phyloP scores from a whole-genome alignment of 1,140 invertebrate genomes.

The Microplitis mediator region DNA sequence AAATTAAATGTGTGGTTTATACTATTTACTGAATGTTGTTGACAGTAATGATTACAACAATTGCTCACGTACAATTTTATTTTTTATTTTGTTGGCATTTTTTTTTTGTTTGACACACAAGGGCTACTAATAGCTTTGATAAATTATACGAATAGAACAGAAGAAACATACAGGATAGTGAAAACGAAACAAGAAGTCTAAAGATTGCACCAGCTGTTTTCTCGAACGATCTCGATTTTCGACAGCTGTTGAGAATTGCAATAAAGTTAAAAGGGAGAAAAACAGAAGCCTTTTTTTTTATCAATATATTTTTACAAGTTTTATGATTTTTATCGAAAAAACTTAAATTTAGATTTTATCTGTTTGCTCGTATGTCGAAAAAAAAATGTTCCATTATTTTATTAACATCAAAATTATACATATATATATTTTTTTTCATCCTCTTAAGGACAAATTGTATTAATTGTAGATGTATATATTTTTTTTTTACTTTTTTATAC shows the following conservation, averaged over 20 bases:
- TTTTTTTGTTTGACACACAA: neutral
- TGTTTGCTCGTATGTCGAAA: no score
- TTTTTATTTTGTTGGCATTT: neutral
- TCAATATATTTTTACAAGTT: no score
- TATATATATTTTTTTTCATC: no score
- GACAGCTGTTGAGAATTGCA: slow-evolving; percentile 15
- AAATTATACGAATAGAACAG: neutral
- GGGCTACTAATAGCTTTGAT: slow-evolving; percentile 2
- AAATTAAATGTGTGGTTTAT: neutral
- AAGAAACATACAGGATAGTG: neutral
- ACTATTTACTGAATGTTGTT: neutral
- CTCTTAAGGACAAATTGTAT: no score
- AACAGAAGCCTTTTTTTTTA: neutral
- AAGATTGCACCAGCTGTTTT: slow-evolving; percentile 14
- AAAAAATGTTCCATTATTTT: no score
- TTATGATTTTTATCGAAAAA: no score
- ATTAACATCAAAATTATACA: no score
- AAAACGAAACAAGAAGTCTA: slow-evolving; percentile 11
- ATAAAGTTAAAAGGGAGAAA: slow-evolving; percentile 14
- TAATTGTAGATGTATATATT: no score
- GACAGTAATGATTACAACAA: neutral
- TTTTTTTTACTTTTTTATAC: neutral
- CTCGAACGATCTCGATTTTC: slow-evolving; percentile 13
- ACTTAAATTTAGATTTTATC: no score
- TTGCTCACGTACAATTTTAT: neutral